These are phyloP conservation scores for Pseudeuparius sepicola DNA, from an alignment of 2,888 invertebrate species.

Conservation along the genomic window DNA sequence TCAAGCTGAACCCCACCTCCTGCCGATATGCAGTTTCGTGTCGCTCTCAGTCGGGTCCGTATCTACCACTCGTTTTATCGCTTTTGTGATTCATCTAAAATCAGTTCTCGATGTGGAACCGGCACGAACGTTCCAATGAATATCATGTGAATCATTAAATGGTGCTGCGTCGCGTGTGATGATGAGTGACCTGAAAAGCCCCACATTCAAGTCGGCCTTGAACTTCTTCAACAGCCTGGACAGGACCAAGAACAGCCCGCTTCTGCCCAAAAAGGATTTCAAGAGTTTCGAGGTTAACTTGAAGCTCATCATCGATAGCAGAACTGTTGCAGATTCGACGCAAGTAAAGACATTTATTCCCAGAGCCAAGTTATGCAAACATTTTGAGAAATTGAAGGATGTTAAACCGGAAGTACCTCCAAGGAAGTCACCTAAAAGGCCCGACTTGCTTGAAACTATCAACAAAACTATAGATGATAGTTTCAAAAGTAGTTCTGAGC, in stretches of 20 bases:
- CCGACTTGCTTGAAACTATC: not conserved
- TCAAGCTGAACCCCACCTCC: no score
- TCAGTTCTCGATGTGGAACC: no score
- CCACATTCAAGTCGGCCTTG: slow-evolving; percentile 19
- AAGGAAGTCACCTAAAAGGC: no score
- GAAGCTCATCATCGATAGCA: slow-evolving; percentile 20
- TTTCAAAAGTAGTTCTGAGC: slow-evolving; percentile 12
- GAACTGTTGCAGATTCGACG: slow-evolving; percentile 16
- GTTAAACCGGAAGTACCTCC: not conserved
- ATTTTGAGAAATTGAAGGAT: slow-evolving; percentile 8
- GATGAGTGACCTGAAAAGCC: no score
- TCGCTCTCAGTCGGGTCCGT: no score
- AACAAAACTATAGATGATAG: slow-evolving; percentile 3
- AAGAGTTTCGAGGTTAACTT: slow-evolving; percentile 21
- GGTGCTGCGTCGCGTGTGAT: no score
- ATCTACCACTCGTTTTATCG: no score
- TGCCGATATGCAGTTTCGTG: no score
- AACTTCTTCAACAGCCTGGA: slow-evolving; percentile 21
- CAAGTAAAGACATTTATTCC: slow-evolving; percentile 19
- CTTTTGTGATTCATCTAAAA: no score
- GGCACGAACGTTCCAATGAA: no score
- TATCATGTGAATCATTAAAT: no score
- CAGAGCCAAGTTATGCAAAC: slow-evolving; percentile 16
- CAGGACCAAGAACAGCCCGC: slow-evolving; percentile 14
- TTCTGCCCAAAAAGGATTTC: slow-evolving; percentile 16